A percentile compares a stretch with the other conserved stretches of the same genome.
Conservation (phyloP, 1,140 invertebrate species). For the Diplogasteroides magnus region DNA sequence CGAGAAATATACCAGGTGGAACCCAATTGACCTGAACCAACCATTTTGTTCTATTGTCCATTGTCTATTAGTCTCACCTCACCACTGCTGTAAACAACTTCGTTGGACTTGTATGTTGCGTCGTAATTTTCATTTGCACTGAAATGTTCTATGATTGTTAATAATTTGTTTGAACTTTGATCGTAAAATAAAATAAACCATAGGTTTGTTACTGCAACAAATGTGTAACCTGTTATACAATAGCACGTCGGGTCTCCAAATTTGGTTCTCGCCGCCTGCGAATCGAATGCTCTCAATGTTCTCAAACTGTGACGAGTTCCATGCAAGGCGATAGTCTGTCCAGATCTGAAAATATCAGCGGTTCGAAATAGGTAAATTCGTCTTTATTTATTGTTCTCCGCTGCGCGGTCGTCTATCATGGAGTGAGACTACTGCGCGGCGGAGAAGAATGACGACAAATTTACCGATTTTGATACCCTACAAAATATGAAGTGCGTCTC, state of each 20-base stretch:
- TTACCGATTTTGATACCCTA: too few species aligned
- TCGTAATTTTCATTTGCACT: conserved; percentile 97
- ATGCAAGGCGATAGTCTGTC: conserved; percentile 36
- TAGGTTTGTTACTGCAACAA: background rate
- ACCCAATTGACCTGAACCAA: conserved; percentile 89
- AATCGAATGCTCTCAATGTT: conserved; percentile 33
- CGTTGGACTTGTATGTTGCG: conserved; percentile 91
- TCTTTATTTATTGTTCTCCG: too few species aligned
- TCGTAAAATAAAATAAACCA: too few species aligned
- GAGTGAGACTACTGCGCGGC: too few species aligned
- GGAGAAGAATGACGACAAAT: too few species aligned
- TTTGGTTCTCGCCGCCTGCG: conserved; percentile 63
- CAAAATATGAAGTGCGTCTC: too few species aligned
- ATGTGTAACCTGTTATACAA: conserved; percentile 84
- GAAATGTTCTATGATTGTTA: too few species aligned
- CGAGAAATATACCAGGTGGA: conserved; percentile 76
- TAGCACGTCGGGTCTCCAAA: conserved; percentile 97
- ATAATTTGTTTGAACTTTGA: background rate
- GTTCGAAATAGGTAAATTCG: too few species aligned
- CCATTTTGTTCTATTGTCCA: too few species aligned
- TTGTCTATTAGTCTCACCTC: too few species aligned
- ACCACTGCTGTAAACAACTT: conserved; percentile 69
- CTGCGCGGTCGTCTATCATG: too few species aligned
- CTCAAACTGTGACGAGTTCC: conserved; percentile 35
- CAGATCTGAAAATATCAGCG: conserved; percentile 26